Evolutionary conservation across 2,797 vertebrate species (phyloP), one percentile per base, ranked within the genome.

Genomic region (Brachymystax lenok): DNA sequence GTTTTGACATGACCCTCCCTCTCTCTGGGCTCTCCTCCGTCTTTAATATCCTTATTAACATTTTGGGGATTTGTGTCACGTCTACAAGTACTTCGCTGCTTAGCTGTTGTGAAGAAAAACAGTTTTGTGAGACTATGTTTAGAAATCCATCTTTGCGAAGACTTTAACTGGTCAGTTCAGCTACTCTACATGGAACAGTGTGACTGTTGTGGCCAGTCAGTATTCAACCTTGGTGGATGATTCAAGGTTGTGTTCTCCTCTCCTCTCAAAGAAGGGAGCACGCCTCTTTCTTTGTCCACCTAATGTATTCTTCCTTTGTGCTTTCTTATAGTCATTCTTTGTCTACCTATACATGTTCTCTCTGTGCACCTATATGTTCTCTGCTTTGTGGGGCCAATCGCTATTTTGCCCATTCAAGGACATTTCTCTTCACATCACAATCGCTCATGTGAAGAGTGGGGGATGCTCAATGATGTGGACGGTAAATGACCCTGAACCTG

Each of bases 401-500:
- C 82, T 83, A 73, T 78, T 76, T 88, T 85, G 81, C 70, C 70
- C 82, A 88, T 73, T 85, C 87, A 91, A 91, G 89, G 90, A 89
- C 87, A 66, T 33, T 68, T 67, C 59, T 80, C 64, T 54, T 78
- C 69, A 1, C 76, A 66, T 84, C 84, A 75, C 80, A 82, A 80
- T 79, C 83, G 83, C 86, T 92, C 87, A 86, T 88, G 76, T 84
- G 83, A 80, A 73, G 75, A 35, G 78, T 24, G 50, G 74, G 46
- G 61, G 80, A 79, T 2, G 56, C 19, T n/a, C 72, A 74, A 79
- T 33, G 70, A 82, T 69, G 75, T 81, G 88, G 87, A 87, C 77
- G 63, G 81, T 85, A 86, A 90, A 90, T 89, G 88, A 89, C 88
- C 91, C 85, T 88, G 79, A 89, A 87, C 86, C 83, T 92, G 88